Evolutionary conservation across 2,888 invertebrate genomes (phyloP), one percentile per base, ranked within the genome.

Genomic region (Cephus nigrinus): DNA sequence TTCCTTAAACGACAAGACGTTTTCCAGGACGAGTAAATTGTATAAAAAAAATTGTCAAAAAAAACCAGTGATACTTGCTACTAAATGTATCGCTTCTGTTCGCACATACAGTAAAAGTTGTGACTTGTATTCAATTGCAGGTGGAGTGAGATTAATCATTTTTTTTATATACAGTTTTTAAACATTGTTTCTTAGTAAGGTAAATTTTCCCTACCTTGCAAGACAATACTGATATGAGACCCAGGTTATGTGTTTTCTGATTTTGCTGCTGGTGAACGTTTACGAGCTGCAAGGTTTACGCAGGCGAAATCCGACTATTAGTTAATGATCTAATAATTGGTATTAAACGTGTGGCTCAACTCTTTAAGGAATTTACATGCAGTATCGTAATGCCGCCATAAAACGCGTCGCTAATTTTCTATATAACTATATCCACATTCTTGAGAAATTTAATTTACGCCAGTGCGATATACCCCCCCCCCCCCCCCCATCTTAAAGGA

Each of bases 271-370:
- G 5, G 9, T 9, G 69, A 74, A 77, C 75, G 69, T 77, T 77
- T 77, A 77, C 74, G 77, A 68, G 33, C 36, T 33, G 30, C 36
- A 68, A 74, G 75, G 74, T 75, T 77, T 75, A 75, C 36, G 69
- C 36, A 74, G 31, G 71, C 69, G 74, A 23, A 74, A 77, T 74
- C 33, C 36, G 33, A 69, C 35, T 74, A 35, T 75, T 75, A 69
- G 69, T 75, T 75, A 77, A 77, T 75, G 40, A 77, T 69, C 69
- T 75, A 75, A 77, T 77, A 77, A 74, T 74, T 77, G 34, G 74
- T 69, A 75, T 74, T 55, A 31, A 71, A 30, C 32, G 71, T 33
- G 71, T 55, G 55, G 55, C 23, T 23, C 23, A 55, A 55, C 9
- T 23, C 55, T 9, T 55, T 23, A 55, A 55, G 55, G 23, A 23